Evolutionary conservation across 2,888 invertebrate species (phyloP).

Genomic region (Thera obeliscata): DNA sequence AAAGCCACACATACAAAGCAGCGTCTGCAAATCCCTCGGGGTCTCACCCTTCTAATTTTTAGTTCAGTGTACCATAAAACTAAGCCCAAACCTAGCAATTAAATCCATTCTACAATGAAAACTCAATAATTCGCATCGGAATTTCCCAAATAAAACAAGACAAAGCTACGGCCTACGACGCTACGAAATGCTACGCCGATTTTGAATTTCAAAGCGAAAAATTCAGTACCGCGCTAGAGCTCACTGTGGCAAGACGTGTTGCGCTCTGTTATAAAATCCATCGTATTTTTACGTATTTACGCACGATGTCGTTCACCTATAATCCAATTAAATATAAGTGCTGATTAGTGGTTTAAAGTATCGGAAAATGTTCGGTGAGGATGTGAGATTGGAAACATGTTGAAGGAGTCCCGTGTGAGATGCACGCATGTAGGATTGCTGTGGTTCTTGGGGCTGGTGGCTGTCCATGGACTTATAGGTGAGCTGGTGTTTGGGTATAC

Average conservation of each 20-base stretch:
- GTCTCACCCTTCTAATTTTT: slow-evolving; percentile 1
- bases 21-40: slow-evolving; percentile 13
- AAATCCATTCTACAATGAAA: slow-evolving; percentile 37
- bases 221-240: slow-evolving; percentile 68
- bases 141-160: slow-evolving; percentile 58
- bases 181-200: slow-evolving; percentile 50
- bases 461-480: slow-evolving; percentile 76
- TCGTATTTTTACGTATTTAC: slow-evolving; percentile 61
- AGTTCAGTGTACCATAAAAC: slow-evolving; percentile 10
- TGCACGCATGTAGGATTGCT: slow-evolving; percentile 70
- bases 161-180: slow-evolving; percentile 55
- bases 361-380: slow-evolving; percentile 67
- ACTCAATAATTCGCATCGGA: slow-evolving; percentile 64
- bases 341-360: slow-evolving; percentile 58
- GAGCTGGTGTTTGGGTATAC: slow-evolving; percentile 34
- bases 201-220: slow-evolving; percentile 35
- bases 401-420: slow-evolving; percentile 68
- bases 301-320: slow-evolving; percentile 64
- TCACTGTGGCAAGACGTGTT: slow-evolving; percentile 47
- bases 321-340: slow-evolving; percentile 68
- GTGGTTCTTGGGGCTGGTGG: slow-evolving; percentile 59
- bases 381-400: slow-evolving; percentile 79
- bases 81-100: not conserved
- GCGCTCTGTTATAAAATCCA: slow-evolving; percentile 29
- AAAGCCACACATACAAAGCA: slow-evolving; percentile 5